Evolutionary conservation across 1,140 invertebrate genomes (phyloP).

Genomic region (Zaprionus kolodkinae): DNA sequence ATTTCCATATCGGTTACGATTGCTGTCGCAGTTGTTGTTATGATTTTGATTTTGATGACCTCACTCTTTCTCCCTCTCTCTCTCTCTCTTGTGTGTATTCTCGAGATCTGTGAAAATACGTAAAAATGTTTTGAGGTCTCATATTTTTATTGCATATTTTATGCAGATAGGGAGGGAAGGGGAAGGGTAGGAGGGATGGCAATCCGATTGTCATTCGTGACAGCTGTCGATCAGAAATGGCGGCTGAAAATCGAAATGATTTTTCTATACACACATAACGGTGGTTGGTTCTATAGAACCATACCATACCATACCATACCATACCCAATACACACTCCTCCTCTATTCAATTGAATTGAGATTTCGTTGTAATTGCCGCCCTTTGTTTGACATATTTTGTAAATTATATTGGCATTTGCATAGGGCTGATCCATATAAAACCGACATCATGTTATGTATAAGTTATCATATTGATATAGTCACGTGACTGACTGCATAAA

Average conservation of each 20-base stretch:
- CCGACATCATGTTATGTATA: constrained; percentile 5
- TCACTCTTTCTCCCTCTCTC: constrained; percentile 28
- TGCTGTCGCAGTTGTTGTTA: constrained; percentile 35
- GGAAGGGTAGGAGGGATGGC: too few relatives aligned
- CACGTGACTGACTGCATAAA: constrained; percentile 14
- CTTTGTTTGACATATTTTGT: constrained; percentile 77
- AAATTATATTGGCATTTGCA: constrained; percentile 67
- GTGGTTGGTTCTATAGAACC: constrained; percentile 55
- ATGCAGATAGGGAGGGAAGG: neutral
- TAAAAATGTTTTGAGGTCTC: constrained; percentile 56
- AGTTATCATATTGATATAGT: constrained; percentile 12
- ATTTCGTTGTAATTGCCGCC: constrained; percentile 68
- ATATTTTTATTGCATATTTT: constrained; percentile 80
- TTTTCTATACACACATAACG: constrained; percentile 20
- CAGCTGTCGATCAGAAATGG: constrained; percentile 81
- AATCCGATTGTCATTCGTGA: constrained; percentile 81
- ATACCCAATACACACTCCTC: too few relatives aligned
- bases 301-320: too few relatives aligned
- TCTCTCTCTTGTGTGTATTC: too few relatives aligned
- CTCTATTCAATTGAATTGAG: constrained; percentile 37
- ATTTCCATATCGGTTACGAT: constrained; percentile 62
- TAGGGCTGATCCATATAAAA: constrained; percentile 24
- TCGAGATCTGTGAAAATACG: constrained; percentile 60
- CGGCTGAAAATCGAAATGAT: constrained; percentile 64
- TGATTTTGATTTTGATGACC: constrained; percentile 74